Conservation (phyloP, 2,888 invertebrate species). For the Coelopa pilipes region DNA sequence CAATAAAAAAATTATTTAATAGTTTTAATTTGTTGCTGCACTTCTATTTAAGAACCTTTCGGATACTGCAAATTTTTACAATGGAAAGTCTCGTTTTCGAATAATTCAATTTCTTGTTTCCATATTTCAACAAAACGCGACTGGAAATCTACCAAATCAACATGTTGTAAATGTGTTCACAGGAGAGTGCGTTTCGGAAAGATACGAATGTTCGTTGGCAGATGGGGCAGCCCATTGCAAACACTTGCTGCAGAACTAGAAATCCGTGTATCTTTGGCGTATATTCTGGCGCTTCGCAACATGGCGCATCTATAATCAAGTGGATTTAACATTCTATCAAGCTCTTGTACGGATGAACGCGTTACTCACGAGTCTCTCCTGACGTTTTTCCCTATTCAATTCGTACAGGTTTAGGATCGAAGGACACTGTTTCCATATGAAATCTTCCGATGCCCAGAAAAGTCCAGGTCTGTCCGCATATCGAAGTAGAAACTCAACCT, state of each 20-base stretch:
- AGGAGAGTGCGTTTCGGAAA: background rate
- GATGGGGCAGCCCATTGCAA: conserved; percentile 1
- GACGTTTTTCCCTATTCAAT: conserved; percentile 54
- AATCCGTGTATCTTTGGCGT: conserved; percentile 59
- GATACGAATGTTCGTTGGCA: conserved; percentile 10
- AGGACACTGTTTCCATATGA: conserved; percentile 55
- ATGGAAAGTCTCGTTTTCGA: background rate
- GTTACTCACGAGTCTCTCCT: conserved; percentile 55
- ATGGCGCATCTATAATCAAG: conserved; percentile 55
- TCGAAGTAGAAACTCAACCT: conserved; percentile 59
- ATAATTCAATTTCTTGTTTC: conserved; percentile 4
- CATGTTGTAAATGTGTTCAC: conserved; percentile 5
- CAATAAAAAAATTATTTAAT: conserved; percentile 18
- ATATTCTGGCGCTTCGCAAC: conserved; percentile 59
- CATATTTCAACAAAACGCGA: no score
- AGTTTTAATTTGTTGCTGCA: conserved; percentile 15
- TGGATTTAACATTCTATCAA: background rate
- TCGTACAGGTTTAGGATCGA: conserved; percentile 56
- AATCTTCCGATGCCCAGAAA: conserved; percentile 58
- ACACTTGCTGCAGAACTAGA: conserved; percentile 45
- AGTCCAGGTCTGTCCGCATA: conserved; percentile 56
- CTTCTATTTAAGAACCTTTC: background rate
- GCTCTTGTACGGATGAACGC: background rate
- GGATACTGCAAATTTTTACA: conserved; percentile 14
- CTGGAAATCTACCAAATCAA: background rate